Percentiles rank a stretch among this genome's conserved stretches.
These are phyloP conservation scores for Onychorhynchus coronatus DNA, from an alignment of 2,113 vertebrate genomes.

Conservation along the genomic window DNA sequence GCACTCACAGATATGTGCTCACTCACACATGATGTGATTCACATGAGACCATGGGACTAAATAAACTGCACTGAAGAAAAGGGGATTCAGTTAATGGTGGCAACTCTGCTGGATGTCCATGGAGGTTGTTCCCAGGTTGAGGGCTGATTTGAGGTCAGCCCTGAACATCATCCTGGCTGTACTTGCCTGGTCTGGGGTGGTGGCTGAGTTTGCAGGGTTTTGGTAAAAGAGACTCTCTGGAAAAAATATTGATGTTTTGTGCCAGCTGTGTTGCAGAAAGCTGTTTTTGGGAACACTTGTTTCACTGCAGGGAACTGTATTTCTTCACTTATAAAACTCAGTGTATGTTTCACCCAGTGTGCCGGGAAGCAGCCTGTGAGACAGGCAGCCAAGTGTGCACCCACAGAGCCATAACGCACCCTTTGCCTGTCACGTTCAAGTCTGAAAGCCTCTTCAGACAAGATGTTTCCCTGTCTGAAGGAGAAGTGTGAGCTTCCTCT, in stretches of 20 bases:
- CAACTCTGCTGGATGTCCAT: neutral
- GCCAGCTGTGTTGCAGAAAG: neutral
- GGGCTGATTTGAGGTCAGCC: neutral
- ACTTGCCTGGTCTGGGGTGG: fast-evolving
- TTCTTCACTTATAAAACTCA: neutral
- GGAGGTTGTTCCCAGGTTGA: neutral
- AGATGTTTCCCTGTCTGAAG: neutral
- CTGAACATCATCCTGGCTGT: neutral
- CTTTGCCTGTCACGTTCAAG: too few species aligned
- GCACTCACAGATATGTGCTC: fast-evolving
- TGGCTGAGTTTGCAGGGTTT: neutral
- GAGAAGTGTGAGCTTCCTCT: neutral
- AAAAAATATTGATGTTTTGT: neutral
- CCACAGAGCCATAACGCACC: fast-evolving
- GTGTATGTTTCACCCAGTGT: neutral
- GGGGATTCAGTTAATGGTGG: neutral
- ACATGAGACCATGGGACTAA: neutral
- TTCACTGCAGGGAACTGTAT: neutral
- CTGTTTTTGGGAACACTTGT: neutral
- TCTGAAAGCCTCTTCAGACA: neutral
- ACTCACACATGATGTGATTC: neutral
- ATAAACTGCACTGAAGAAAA: neutral
- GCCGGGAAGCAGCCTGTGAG: neutral
- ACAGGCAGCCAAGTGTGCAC: neutral
- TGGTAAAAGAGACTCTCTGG: neutral